Percentiles rank a stretch among this genome's conserved stretches.
phyloP scores from a whole-genome alignment of 2,113 vertebrate species.

The Salminus brasiliensis region DNA sequence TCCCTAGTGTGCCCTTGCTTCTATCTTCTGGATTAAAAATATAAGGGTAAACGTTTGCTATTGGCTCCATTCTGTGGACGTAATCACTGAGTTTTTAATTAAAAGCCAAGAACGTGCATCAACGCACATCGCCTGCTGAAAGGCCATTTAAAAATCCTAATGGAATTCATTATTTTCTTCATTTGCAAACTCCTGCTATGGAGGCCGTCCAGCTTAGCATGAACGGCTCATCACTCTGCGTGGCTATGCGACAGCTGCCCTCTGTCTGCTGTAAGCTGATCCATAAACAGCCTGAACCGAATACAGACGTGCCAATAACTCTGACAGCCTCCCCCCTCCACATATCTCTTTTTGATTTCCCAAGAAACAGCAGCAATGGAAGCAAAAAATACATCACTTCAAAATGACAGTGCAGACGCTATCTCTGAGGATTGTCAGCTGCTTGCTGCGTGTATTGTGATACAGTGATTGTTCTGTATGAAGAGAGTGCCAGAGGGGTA shows the following conservation, averaged over 20 bases:
- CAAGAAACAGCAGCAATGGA: conserved; percentile 29
- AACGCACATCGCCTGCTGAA: conserved; percentile 53
- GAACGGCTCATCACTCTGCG: conserved; percentile 62
- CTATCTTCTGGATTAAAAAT: conserved; percentile 39
- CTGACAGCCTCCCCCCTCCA: background rate
- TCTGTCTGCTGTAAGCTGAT: conserved; percentile 44
- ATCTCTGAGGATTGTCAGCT: conserved; percentile 42
- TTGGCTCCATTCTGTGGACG: conserved; percentile 41
- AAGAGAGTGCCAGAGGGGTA: conserved; percentile 44
- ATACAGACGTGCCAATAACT: conserved; percentile 40
- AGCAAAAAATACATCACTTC: conserved; percentile 27
- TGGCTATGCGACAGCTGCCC: conserved; percentile 44
- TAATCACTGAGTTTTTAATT: conserved; percentile 60
- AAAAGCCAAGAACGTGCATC: conserved; percentile 52
- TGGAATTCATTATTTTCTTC: conserved; percentile 73
- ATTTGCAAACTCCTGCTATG: conserved; percentile 57
- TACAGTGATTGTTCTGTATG: conserved; percentile 41
- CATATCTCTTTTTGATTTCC: conserved; percentile 47
- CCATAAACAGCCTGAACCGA: conserved; percentile 36
- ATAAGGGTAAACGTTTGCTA: conserved; percentile 42
- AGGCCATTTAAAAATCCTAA: conserved; percentile 74
- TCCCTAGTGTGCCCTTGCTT: conserved; percentile 16
- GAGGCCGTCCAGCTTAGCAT: conserved; percentile 48
- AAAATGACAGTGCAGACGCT: conserved; percentile 37
- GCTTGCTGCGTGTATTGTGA: conserved; percentile 27